Evolutionary conservation across 2,888 invertebrate species (phyloP).

Genomic region (Volucella zonaria): DNA sequence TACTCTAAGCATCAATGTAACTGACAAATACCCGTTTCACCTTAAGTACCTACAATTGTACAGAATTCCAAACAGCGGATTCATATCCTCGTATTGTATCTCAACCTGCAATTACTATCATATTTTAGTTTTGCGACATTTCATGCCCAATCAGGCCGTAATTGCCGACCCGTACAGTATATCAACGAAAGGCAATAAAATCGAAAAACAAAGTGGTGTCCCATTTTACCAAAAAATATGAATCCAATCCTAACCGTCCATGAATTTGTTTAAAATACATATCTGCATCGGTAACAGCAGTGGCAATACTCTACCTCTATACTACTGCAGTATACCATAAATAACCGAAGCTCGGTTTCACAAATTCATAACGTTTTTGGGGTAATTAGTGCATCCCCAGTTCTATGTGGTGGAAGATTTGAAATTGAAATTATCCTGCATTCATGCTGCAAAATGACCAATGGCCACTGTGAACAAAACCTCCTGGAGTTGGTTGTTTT

Average conservation of each 20-base stretch:
- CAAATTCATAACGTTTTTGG: slow-evolving; percentile 63
- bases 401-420: slow-evolving; percentile 38
- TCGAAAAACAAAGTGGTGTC: slow-evolving; percentile 7
- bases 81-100: background rate
- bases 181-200: slow-evolving; percentile 34
- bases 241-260: background rate
- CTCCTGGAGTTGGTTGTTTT: slow-evolving; percentile 4
- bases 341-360: slow-evolving; percentile 44
- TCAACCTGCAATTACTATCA: too few relatives aligned
- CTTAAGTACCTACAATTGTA: background rate
- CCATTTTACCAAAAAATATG: slow-evolving; percentile 10
- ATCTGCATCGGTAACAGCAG: slow-evolving; percentile 20
- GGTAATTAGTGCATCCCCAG: slow-evolving; percentile 61
- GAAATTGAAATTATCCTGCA: slow-evolving; percentile 69
- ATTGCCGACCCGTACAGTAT: slow-evolving; percentile 8
- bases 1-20: too few relatives aligned
- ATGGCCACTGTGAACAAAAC: slow-evolving; percentile 20
- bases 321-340: slow-evolving; percentile 53
- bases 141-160: slow-evolving; percentile 4
- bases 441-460: slow-evolving; percentile 60
- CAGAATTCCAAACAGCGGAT: background rate
- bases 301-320: slow-evolving; percentile 35
- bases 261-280: slow-evolving; percentile 9
- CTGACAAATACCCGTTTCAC: too few relatives aligned
- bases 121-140: slow-evolving; percentile 1